Evolutionary conservation across 1,140 invertebrate species (phyloP), one percentile per base, ranked within the genome.

Genomic region (Drosophila sp.): DNA sequence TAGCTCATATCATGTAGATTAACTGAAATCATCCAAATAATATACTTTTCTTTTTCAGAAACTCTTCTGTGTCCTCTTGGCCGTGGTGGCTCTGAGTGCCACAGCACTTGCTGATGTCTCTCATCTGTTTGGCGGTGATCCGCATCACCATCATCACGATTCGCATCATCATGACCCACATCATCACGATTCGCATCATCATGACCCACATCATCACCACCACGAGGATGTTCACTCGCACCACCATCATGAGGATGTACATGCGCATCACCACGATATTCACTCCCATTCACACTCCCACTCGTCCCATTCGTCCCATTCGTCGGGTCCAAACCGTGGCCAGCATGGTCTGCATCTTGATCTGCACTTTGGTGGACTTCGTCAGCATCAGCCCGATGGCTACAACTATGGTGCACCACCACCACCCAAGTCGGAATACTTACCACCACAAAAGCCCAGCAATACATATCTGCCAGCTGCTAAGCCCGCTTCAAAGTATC

Each of bases 371-470:
- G 58, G 75, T 21, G 43, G 32, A 0, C 59, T 76, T 25, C 70
- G 69, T 7, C 72, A 78, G 16, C 65, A 70, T 29, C 74, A 78
- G 4, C 56, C 73, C 14, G 50, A 70, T 43, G 83, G 83, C 50
- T 89, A 89, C 27, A 89, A 61, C 21, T 89, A 90, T 51, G 56
- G 16, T 0, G 66, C 71, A n/a, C 83, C 84, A 6, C 56, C 83
- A 46, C 76, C 83, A 0, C 11, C 62, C 1, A 74, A 69, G 50
- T 69, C 83, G 0, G 63, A 79, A 14, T 87, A 89, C 14, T 32
- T 87, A 62, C 83, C 82, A 1, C 58, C 59, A 27, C 56, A 62
- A 7, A 76, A 72, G 76, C 51, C 76, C 0, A 66, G 70, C 57
- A 71, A 32, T 38, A 51, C 50, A 8, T 78, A 78, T 43, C 29